Base-by-base conservation (phyloP, 2,888 invertebrate genomes). In the Eupeodes luniger region DNA sequence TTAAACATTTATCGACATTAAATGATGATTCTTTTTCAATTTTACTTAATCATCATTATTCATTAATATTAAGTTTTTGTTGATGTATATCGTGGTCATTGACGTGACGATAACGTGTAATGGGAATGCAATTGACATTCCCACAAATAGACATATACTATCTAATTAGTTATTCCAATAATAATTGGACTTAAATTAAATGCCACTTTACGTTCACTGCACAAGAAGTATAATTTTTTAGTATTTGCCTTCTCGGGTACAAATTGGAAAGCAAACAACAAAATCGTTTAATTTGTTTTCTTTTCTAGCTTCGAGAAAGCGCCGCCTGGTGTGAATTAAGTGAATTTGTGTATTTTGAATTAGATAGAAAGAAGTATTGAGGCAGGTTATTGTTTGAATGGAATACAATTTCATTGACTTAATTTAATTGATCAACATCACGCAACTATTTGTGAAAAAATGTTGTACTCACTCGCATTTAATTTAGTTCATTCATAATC, bases 121-220 rank as follows among this genome's bases (percentile, higher is more conserved):
- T 53, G 51, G 10, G 5, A 74, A 67, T 67, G 66, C 81, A 78
- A 67, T 62, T 79, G 55, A 62, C 49, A 62, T 79, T 75, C 4
- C 66, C 51, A 53, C 72, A 34, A 81, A 69, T 51, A 27, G 67
- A 81, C 81, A 27, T 40, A 40, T 5, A 40, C 40, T 27, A 40
- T 5, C 85, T 85, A 81, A 85, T 85, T 86, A 82, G 78, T 78
- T 82, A 62, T 75, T 74, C 69, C 82, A 40, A 40, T 40, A 78
- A 79, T 75, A 75, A 82, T 75, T 67, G 77, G 67, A 40, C 67
- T 40, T 55, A 55, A 70, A 70, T 70, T 70, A 55, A 70, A 70
- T 51, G 36, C 11, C 70, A 70, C 51, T 70, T 70, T 40, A 19
- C 70, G 16, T 55, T 70, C 40, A 19, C 55, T 70, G 70, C 4